Evolutionary conservation across 2,113 vertebrate species (phyloP), one percentile per base, ranked within the genome.

Genomic region (Cyanoliseus patagonus): DNA sequence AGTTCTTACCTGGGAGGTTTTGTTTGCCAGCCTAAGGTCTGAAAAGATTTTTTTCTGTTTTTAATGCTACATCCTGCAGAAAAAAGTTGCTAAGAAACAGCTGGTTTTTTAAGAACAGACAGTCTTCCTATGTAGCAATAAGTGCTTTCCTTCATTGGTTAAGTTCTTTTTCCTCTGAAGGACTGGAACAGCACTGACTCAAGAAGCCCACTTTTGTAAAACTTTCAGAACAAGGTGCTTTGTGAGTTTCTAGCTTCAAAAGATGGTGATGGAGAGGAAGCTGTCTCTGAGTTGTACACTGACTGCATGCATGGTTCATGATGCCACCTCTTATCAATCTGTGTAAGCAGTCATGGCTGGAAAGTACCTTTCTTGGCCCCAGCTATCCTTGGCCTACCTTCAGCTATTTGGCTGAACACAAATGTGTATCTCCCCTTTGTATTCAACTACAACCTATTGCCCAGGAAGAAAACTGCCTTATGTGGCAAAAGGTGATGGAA

Each of bases 261-360:
- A 86, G 17, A 33, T 61, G 18, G 16, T 46, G 30, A 63, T 46
- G 33, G 68, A 77, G 46, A 91, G 15, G 25, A 83, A 93, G 61
- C 13, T 42, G 22, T 11, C 19, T 68, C 70, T 63, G 67, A 83
- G 33, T 66, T 28, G 24, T 20, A 16, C 1, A 0, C n/a, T 86
- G 42, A 70, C 12, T 0, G 0, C 28, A 33, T 33, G 28, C 35
- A 2, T 9, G n/a, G 49, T 15, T 80, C 37, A 22, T 10, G 7
- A 27, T 49, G n/a, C 19, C n/a, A n/a, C 33, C 15, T 83, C 70
- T 82, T 46, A 63, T 31, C 46, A 73, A 35, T 11, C 41, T 86
- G 27, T 0, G 0, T 51, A 67, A 80, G 41, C 15, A 88, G 27
- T 15, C 30, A 14, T 7, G 18, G 20, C n/a, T 62, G 6, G 3